A percentile compares a stretch with the other conserved stretches of the same genome.
These are phyloP conservation scores for Glandiceps talaboti DNA, from an alignment of 53 echinoderm and acorn worm genomes.

Conservation along the genomic window DNA sequence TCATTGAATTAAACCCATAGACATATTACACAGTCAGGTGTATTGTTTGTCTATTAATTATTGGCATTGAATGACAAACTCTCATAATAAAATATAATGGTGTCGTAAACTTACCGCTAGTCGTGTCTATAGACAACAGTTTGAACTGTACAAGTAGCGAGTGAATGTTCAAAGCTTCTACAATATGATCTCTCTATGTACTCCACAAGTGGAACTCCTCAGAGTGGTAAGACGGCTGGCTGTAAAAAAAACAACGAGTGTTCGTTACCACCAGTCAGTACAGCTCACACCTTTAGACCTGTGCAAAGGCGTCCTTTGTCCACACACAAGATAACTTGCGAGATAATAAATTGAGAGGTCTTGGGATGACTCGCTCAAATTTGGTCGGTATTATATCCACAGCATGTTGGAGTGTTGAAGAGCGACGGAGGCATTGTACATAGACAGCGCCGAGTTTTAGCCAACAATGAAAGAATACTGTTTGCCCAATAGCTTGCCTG, in stretches of 20 bases:
- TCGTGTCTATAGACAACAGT: neutral
- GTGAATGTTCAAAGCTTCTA: neutral
- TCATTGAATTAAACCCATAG: too few species aligned
- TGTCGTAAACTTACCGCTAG: neutral
- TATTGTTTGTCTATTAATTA: neutral
- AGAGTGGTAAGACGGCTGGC: neutral
- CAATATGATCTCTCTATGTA: neutral
- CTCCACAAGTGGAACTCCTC: neutral
- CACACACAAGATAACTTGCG: too few species aligned
- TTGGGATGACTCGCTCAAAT: neutral
- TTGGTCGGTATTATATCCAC: neutral
- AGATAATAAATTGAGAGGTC: neutral
- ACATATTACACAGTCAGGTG: too few species aligned
- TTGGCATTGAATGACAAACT: neutral
- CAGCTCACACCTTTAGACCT: neutral
- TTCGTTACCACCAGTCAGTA: neutral
- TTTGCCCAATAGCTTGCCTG: neutral
- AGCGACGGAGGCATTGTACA: neutral
- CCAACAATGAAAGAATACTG: neutral
- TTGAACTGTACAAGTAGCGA: neutral
- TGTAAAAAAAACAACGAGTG: neutral
- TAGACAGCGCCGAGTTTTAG: neutral
- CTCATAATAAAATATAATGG: neutral
- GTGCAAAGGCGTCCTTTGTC: neutral
- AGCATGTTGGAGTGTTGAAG: neutral